phyloP scores from a whole-genome alignment of 2,888 invertebrate species.

The Heteropelma amictum region DNA sequence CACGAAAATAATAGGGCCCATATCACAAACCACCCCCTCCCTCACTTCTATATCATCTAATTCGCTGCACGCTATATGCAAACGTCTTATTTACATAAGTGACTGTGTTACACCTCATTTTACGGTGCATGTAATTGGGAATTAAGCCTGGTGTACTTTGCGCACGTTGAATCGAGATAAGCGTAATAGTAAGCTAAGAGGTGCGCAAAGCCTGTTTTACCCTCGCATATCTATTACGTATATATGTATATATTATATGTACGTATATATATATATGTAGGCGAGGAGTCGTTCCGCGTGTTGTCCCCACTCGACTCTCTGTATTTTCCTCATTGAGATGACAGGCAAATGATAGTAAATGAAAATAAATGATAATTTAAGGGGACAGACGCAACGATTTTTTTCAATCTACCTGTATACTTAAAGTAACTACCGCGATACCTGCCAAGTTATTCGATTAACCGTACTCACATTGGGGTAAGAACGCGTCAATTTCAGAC shows the following conservation, averaged over 20 bases:
- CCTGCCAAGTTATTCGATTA: conserved; percentile 1
- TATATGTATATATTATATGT: not conserved
- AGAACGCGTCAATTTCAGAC: conserved; percentile 29
- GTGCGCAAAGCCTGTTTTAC: conserved; percentile 31
- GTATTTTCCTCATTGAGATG: conserved; percentile 44
- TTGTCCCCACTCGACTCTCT: conserved; percentile 36
- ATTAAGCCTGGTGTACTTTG: conserved; percentile 49
- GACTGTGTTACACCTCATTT: conserved; percentile 54
- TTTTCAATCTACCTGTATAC: not conserved
- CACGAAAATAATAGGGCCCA: conserved; percentile 49
- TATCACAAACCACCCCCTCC: conserved; percentile 2
- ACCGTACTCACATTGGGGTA: conserved; percentile 3
- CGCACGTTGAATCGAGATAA: conserved; percentile 47
- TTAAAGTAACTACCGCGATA: conserved; percentile 24
- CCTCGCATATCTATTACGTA: not conserved
- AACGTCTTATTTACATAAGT: conserved; percentile 60
- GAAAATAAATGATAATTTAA: conserved; percentile 46
- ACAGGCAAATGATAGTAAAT: conserved; percentile 48
- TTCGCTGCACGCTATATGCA: conserved; percentile 39
- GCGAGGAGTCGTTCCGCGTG: conserved; percentile 1
- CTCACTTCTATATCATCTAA: conserved; percentile 36
- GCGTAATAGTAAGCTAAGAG: conserved; percentile 26
- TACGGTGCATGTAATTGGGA: conserved; percentile 54
- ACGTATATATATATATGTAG: not conserved
- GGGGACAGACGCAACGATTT: conserved; percentile 27